Percentiles rank a stretch among this genome's conserved stretches.
These are phyloP conservation scores for Salvelinus alpinus DNA, from an alignment of 2,113 vertebrate species.

Conservation along the genomic window DNA sequence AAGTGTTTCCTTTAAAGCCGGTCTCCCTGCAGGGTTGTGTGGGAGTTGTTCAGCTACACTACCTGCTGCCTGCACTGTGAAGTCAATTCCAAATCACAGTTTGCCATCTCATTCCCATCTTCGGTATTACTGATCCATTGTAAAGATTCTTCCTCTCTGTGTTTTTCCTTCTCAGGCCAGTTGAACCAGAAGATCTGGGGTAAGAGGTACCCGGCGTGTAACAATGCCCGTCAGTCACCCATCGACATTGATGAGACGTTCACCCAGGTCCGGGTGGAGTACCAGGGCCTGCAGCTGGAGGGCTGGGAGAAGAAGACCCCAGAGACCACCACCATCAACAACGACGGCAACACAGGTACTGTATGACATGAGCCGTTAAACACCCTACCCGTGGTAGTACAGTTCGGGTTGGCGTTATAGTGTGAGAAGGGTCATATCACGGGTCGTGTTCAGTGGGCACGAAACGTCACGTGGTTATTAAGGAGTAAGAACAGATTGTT, in stretches of 20 bases:
- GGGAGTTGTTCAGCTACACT: too few species aligned
- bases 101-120: background rate
- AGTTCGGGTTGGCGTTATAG: too few species aligned
- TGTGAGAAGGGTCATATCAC: background rate
- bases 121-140: background rate
- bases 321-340: slow-evolving; percentile 83
- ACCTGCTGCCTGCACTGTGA: background rate
- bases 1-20: too few species aligned
- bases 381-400: too few species aligned
- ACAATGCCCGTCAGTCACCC: slow-evolving; percentile 89
- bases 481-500: background rate
- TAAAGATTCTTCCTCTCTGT: too few species aligned
- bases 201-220: slow-evolving; percentile 88
- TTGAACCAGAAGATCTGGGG: slow-evolving; percentile 90
- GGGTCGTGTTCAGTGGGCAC: background rate
- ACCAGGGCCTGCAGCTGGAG: slow-evolving; percentile 88
- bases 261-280: slow-evolving; percentile 88
- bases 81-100: background rate
- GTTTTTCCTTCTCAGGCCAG: slow-evolving; percentile 72
- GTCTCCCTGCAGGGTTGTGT: too few species aligned
- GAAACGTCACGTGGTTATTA: background rate
- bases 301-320: slow-evolving; percentile 84
- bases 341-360: slow-evolving; percentile 93
- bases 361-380: background rate
- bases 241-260: slow-evolving; percentile 94